Evolutionary conservation across 2,797 vertebrate species (phyloP), one percentile per base, ranked within the genome.

Genomic region (Pterois miles): DNA sequence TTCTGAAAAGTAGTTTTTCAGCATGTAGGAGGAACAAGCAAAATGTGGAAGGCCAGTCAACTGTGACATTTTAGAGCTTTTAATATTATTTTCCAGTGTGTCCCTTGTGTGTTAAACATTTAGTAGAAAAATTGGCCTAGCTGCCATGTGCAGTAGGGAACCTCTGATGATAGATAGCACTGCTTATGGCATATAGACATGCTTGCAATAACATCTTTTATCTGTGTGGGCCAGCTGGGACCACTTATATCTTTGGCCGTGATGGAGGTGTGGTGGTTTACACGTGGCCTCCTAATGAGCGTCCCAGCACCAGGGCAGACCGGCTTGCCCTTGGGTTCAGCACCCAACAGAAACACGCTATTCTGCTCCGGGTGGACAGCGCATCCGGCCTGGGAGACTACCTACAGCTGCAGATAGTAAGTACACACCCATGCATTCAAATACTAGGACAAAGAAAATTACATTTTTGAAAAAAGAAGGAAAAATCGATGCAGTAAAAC

Each of bases 231-330:
- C 20, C 96, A 99, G 98, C 98, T 94, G 98, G 98, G 86, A 99
- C 98, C 71, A 99, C 98, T 0, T 99, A 99, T 87, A 99, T 99
- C 92, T 99, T 99, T 91, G 98, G 97, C 83, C 98, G 98, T 90
- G 98, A 98, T 78, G 98, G 98, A 88, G 98, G 98, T 81, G 90
- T 98, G 50, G 98, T 99, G 88, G 94, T 98, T 20, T 99, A 99
- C 93, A 99, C 98, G 0, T 99, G 98, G 98, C 98, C 98, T 71
- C 98, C 98, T 33, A 99, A 99, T 31, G 98, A 99, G 88, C 96
- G 98, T 74, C 98, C 98, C 33, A 99, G 98, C 92, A 99, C 98
- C 12, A 94, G 98, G 56, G 98, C 98, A 1, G 98, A 99, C 95
- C 96, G 98, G 73, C 96, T 99, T 76, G 98, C 98, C 27, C 96